These are phyloP conservation scores for Dryadula phaetusa DNA, from an alignment of 2,888 invertebrate species.

Conservation along the genomic window DNA sequence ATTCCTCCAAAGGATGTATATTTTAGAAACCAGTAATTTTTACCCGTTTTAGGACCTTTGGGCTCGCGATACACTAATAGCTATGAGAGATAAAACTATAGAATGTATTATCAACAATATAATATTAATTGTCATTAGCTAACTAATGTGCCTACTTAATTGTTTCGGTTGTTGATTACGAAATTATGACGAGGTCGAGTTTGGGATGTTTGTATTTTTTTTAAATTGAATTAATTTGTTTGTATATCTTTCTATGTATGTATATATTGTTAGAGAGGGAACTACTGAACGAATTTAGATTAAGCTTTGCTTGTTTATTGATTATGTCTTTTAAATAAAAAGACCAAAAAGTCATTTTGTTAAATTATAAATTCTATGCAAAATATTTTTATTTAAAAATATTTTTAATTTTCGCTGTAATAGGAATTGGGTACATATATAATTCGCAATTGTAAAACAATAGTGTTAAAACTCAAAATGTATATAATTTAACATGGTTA, in stretches of 20 bases:
- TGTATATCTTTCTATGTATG: not conserved
- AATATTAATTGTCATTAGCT: not conserved
- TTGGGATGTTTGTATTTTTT: not conserved
- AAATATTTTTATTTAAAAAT: no score
- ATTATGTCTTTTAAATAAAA: no score
- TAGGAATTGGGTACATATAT: no score
- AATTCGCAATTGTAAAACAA: no score
- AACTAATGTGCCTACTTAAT: not conserved
- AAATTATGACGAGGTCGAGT: not conserved
- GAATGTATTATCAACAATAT: not conserved
- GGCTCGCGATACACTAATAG: not conserved
- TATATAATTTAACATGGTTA: no score
- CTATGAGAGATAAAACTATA: not conserved
- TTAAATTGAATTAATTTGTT: no score
- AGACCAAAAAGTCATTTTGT: no score
- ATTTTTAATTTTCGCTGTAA: no score
- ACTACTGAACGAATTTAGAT: no score
- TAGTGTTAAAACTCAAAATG: no score
- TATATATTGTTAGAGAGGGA: not conserved
- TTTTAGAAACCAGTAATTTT: conserved; percentile 15
- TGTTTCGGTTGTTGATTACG: not conserved
- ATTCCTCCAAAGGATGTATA: not conserved
- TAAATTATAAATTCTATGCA: no score
- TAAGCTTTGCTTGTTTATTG: no score
- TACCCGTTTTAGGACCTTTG: not conserved